These are phyloP conservation scores for Ischnura elegans DNA, from an alignment of 2,888 invertebrate species.

Conservation along the genomic window DNA sequence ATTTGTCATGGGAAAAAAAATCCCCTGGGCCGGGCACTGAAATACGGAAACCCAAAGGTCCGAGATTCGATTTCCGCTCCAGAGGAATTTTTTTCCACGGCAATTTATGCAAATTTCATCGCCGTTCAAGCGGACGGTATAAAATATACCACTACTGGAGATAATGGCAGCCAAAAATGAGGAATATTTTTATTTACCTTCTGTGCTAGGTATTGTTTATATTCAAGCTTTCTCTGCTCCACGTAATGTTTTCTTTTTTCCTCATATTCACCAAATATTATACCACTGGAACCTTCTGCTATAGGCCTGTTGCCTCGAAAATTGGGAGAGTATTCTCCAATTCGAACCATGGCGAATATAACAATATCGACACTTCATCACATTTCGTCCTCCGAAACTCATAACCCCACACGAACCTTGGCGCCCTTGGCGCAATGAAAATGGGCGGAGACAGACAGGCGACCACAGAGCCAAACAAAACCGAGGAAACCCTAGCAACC, in stretches of 20 bases:
- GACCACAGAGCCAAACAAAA: background rate
- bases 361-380: too few relatives aligned
- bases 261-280: conserved; percentile 9
- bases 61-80: too few relatives aligned
- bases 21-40: too few relatives aligned
- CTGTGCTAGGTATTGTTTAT: background rate
- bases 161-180: background rate
- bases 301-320: background rate
- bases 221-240: conserved; percentile 8
- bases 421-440: background rate
- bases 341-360: background rate
- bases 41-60: too few relatives aligned
- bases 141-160: background rate
- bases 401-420: background rate
- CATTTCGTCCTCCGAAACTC: too few relatives aligned
- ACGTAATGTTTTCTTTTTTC: background rate
- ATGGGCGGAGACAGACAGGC: too few relatives aligned
- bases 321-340: background rate
- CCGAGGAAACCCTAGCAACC: background rate
- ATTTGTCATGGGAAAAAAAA: too few relatives aligned
- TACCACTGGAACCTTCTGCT: background rate
- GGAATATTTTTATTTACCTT: background rate
- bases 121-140: too few relatives aligned
- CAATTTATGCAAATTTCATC: too few relatives aligned
- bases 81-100: too few relatives aligned